Evolutionary conservation across 2,888 invertebrate species (phyloP).

Genomic region (Heliconius ethilla): DNA sequence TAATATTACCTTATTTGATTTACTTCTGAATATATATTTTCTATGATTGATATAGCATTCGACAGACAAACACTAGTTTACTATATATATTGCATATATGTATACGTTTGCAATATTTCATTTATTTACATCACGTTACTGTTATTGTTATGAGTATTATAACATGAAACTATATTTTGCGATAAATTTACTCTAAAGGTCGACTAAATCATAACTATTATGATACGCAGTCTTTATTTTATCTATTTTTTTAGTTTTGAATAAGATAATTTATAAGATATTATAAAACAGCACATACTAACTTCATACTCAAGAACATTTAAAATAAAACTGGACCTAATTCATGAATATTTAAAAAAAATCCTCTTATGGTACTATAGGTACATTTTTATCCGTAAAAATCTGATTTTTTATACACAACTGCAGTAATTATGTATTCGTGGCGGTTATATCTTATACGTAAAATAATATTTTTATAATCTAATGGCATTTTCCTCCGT

Average conservation of each 20-base stretch:
- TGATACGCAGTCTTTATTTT: conserved; percentile 14
- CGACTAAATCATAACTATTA: conserved; percentile 27
- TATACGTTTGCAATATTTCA: conserved; percentile 2
- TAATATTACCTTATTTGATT: no score
- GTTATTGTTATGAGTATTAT: conserved; percentile 27
- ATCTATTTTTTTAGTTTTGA: not conserved
- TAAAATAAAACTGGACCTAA: no score
- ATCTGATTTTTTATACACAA: no score
- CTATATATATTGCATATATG: not conserved
- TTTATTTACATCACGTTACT: conserved; percentile 13
- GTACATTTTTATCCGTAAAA: no score
- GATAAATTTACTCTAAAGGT: conserved; percentile 42
- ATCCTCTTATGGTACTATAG: no score
- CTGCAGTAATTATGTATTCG: no score
- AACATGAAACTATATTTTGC: conserved; percentile 35
- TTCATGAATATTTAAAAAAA: no score
- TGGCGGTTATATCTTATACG: no score
- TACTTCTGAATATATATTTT: not conserved
- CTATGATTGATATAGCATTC: not conserved
- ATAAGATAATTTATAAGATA: not conserved
- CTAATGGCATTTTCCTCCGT: no score
- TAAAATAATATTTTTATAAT: no score
- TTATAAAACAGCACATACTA: no score
- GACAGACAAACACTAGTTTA: not conserved
- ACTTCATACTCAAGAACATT: no score